Conservation (phyloP, 2,797 vertebrate species). For the Sparidentex hasta region DNA sequence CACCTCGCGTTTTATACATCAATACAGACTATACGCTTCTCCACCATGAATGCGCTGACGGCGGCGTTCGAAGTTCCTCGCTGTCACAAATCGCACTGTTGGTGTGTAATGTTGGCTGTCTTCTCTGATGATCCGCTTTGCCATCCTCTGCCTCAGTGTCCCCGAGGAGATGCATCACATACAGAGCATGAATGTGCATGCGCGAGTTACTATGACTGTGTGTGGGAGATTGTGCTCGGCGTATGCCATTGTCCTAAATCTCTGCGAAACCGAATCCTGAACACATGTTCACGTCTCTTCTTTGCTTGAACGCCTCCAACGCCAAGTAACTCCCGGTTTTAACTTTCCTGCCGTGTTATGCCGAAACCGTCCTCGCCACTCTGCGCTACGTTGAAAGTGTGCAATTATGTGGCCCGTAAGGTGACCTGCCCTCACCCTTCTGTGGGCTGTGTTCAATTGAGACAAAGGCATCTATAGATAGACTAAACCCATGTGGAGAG, state of each 20-base stretch:
- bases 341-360: constrained; percentile 47
- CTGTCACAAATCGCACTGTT: constrained; percentile 22
- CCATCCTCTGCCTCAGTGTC: constrained; percentile 36
- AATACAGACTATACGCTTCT: neutral
- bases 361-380: constrained; percentile 6
- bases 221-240: constrained; percentile 42
- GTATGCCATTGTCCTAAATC: neutral
- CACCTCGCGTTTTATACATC: constrained; percentile 14
- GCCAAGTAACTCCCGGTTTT: constrained; percentile 12
- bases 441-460: constrained; percentile 43
- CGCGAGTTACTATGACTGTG: constrained; percentile 33
- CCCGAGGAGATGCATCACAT: constrained; percentile 25
- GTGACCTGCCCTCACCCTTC: constrained; percentile 50
- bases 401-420: constrained; percentile 58
- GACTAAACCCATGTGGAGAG: constrained; percentile 36
- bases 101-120: constrained; percentile 36
- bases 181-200: constrained; percentile 26
- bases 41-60: neutral
- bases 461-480: constrained; percentile 71
- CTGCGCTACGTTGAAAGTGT: constrained; percentile 22
- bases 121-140: constrained; percentile 47
- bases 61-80: constrained; percentile 16
- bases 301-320: constrained; percentile 3
- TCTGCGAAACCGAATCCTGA: constrained; percentile 5
- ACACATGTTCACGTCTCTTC: too few species aligned